Conservation (phyloP, 2,113 vertebrate species). For the Hassar affinis region DNA sequence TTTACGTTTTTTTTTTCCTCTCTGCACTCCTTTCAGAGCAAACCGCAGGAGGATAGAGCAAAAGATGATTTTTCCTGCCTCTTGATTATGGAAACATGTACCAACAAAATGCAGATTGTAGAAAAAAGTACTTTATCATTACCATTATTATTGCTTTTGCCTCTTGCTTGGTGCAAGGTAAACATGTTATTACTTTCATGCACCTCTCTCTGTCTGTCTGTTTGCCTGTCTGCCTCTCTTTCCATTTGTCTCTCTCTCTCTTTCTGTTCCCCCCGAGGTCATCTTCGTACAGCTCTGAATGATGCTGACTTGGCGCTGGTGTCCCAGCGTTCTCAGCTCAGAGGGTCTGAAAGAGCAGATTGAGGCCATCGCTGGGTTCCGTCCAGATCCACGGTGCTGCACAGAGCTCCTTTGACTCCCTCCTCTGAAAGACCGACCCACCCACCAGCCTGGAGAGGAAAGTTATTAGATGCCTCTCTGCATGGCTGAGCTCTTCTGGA, state of each 20-base stretch:
- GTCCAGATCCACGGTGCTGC: slow-evolving; percentile 12
- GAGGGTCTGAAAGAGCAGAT: slow-evolving; percentile 28
- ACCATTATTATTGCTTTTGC: background rate
- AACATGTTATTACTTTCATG: background rate
- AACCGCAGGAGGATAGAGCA: slow-evolving; percentile 8
- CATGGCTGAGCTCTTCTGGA: slow-evolving; percentile 37
- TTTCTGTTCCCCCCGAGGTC: background rate
- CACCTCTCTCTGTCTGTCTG: background rate
- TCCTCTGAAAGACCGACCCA: slow-evolving; percentile 24
- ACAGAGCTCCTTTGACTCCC: slow-evolving; percentile 21
- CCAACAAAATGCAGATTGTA: background rate
- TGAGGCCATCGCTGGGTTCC: slow-evolving; percentile 3
- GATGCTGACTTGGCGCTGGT: slow-evolving; percentile 10
- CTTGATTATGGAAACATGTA: slow-evolving; percentile 3
- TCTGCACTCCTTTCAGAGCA: slow-evolving; percentile 32
- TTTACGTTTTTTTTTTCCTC: slow-evolving; percentile 38
- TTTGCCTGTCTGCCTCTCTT: no score
- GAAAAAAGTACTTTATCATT: background rate
- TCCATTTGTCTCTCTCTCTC: background rate
- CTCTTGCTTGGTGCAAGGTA: background rate
- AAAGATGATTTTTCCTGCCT: slow-evolving; percentile 21
- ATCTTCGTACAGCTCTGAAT: slow-evolving; percentile 13
- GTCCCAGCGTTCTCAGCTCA: background rate
- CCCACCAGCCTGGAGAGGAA: background rate
- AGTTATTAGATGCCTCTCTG: slow-evolving; percentile 43